Evolutionary conservation across 2,888 invertebrate genomes (phyloP), one percentile per base, ranked within the genome.

Genomic region (Drosophila siamana): DNA sequence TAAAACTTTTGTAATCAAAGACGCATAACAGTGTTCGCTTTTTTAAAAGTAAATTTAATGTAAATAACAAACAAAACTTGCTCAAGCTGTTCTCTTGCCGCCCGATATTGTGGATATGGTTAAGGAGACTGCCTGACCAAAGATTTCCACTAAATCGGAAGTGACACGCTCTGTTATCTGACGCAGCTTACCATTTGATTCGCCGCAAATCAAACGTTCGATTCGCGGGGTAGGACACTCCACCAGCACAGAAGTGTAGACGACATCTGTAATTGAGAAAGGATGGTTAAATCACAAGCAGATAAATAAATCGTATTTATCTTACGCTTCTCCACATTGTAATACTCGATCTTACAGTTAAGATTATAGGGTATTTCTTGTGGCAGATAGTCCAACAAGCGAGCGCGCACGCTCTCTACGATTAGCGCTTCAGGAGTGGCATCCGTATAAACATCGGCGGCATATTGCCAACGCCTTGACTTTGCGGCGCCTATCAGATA

Each of bases 351-450:
- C 50, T 93, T 87, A 6, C 95, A 93, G 66, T 93, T 93, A 3
- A 98, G 89, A 40, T 92, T 93, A 89, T 99, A 99, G 0, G 99
- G 99, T 43, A 99, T 94, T 93, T 98, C 97, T 77, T 97, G 94
- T 0, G 95, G 95, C 43, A 98, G 92, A 88, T 95, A 94, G 89
- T 99, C 97, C 65, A 99, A 91, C 40, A 98, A 93, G 78, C 96
- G 96, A 1, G 98, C 97, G 82, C 96, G 94, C 0, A 99, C 96
- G 60, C 96, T 95, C 78, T 95, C 94, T 52, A 94, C 93, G 65
- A 97, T 95, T 22, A 98, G 91, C 6, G 93, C 92, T 81, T 95
- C 94, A 0, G 95, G 94, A 13, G 94, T 92, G 87, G 96, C 95
- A 91, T 98, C 96, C 0, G 97, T 96, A 90, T 96, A 95, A 15